Evolutionary conservation across 1,140 invertebrate species (phyloP), one percentile per base, ranked within the genome.

Genomic region (Drosophila auraria): DNA sequence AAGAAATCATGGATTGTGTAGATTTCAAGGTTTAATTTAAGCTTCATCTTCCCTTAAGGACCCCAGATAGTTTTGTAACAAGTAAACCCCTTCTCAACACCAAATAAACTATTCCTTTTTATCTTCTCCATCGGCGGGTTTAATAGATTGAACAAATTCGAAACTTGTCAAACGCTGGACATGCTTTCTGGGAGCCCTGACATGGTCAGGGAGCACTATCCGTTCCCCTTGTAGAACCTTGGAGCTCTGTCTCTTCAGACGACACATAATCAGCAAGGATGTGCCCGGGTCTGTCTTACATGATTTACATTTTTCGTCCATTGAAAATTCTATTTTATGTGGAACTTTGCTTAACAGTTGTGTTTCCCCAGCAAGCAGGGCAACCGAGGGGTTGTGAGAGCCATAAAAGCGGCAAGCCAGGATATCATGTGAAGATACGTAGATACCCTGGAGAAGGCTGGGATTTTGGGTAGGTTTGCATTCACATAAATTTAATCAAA

Each of bases 301-400:
- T 89, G 80, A 89, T 89, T 89, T 89, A 89, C 74, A 83, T 82
- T 83, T 83, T 89, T 83, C 61, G 80, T 72, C 86, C 73, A 89
- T 89, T 81, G 78, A 83, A 89, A 81, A 89, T 83, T 83, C 73
- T 76, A 89, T 83, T 89, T 89, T 89, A 89, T 89, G 78, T 83
- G 23, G 78, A 80, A 83, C 69, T 81, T 79, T 87, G 69, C 54
- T 70, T 82, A 83, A 83, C 83, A 72, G 80, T 51, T 65, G 53
- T 65, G 53, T 23, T n/a, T 27, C 3, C 50, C 11, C 65, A 36
- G 33, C 33, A 36, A 36, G 33, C 38, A 33, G 15, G 17, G 12
- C 9, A 30, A 15, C 62, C 12, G 8, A 38, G 40, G 11, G 42
- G 3, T 27, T 54, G 15, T 25, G 7, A 44, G 49, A 45, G 47